Base-by-base conservation (phyloP, 1,140 invertebrate species). In the Aethina tumida region DNA sequence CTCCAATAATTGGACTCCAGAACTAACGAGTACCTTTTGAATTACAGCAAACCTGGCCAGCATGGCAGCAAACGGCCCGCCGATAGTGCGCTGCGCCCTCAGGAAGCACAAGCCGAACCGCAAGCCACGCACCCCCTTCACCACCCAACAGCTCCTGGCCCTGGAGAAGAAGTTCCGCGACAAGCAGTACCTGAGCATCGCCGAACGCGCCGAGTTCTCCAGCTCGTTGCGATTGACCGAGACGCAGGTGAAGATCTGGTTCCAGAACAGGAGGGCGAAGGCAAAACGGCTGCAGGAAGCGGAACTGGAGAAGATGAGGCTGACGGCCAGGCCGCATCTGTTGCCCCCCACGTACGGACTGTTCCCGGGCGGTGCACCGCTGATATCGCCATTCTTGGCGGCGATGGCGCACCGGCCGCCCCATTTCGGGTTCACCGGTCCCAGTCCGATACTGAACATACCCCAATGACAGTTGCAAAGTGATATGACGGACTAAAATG, bases 161-260 rank as follows among this genome's bases (percentile, higher is more conserved):
- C 67, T 98, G 37, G 95, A 98, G 66, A 87, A 86, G 67, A 98
- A 97, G 68, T 98, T 97, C 68, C 71, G 84, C 6, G 82, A 92
- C 63, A 96, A 94, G 62, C 93, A 96, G 64, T 98, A 98, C 66
- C 68, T 98, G 34, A 90, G 88, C 50, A 94, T 98, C 47, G 88
- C 93, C 1, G 95, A 97, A 62, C 67, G 95, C 34, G 95, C 95
- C 0, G 95, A 97, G 62, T 98, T 98, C 65, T 93, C 89, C 2
- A 84, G 82, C 2, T 92, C 88, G 0, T 67, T 98, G 16, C 81
- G 91, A 49, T 73, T 98, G 1, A 97, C 94, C 4, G 95, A 98
- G 66, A 97, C 93, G 5, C 88, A 90, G 74, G 86, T 92, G 35
- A 96, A 95, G 74, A 97, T 95, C 52, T 97, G 92, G 92, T 97